A percentile compares a stretch with the other conserved stretches of the same genome.
Conservation (phyloP, 1,140 invertebrate genomes). For the Lepidurus apus region DNA sequence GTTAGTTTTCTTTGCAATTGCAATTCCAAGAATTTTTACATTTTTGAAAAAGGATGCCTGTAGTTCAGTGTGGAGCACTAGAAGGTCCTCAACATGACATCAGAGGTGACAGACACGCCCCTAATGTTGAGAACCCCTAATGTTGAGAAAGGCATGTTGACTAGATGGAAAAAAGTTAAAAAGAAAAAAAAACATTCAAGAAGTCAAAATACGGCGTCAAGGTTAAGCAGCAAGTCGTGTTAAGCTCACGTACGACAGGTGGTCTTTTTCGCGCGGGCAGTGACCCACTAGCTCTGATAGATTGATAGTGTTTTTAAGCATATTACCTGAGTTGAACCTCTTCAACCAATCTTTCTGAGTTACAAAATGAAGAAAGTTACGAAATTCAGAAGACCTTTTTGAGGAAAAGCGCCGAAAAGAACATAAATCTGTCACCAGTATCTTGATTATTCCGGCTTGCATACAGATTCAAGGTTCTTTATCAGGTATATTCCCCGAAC, state of each 20-base stretch:
- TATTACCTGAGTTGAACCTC: not conserved
- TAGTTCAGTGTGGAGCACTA: not conserved
- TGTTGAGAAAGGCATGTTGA: not conserved
- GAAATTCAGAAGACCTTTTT: not conserved
- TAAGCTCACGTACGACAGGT: not conserved
- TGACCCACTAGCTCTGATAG: not conserved
- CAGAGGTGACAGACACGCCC: not conserved
- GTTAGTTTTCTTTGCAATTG: no score
- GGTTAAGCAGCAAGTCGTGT: not conserved
- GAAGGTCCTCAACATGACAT: not conserved
- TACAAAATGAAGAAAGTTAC: not conserved
- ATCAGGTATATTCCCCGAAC: no score
- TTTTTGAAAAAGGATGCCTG: not conserved
- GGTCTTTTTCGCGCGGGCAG: conserved; percentile 8
- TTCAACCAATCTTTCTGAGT: not conserved
- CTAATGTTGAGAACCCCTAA: not conserved
- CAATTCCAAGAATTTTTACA: no score
- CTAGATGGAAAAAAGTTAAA: not conserved
- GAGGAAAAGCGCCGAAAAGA: not conserved
- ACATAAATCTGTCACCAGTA: no score
- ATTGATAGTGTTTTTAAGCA: not conserved
- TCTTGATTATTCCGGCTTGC: no score
- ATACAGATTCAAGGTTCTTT: no score
- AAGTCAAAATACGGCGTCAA: conserved; percentile 14
- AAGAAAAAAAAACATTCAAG: not conserved